Base-by-base conservation (phyloP, 2,888 invertebrate species). In the Diloba caeruleocephala region DNA sequence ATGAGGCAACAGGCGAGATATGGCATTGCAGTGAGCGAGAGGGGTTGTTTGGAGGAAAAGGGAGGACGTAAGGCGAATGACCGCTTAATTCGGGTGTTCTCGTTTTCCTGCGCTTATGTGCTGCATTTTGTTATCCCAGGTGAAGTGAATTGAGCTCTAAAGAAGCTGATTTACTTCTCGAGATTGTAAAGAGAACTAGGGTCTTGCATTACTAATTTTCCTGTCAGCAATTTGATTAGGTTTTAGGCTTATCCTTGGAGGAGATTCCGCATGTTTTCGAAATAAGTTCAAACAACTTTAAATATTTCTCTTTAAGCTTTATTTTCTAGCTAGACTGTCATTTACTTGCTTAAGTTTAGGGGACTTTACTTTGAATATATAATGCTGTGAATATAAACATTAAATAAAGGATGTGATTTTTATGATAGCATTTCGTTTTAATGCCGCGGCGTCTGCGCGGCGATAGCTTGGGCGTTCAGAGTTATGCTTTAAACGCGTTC, bases 31-130 rank as follows among this genome's bases (percentile, higher is more conserved):
- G 21, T 44, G 52, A 57, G 50, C 48, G 54, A 58, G 44, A 57
- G 23, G 42, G 53, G 38, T 36, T 13, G 15, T 15, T 12, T 31
- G 8, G 65, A 41, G 45, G 45, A 44, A 55, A 33, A 32, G 31
- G 32, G 52, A 46, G 10, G 34, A 32, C 25, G 32, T 1, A 48
- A 29, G 64, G 64, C 44, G 44, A 70, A 70, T 26, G 66, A 23
- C 64, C 71, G 49, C 13, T 34, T 61, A 49, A 64, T 63, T 70
- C 36, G 34, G 42, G n/a, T 58, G 46, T 54, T 48, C 44, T 29
- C 14, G 43, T 46, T 32, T 62, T 41, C 32, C 12, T 21, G 2
- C 21, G 7, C 21, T 4, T n/a, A 36, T 28, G 19, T 53, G 56
- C 58, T 51, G 5, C 7, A 62, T 58, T 54, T 53, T 39, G 39